phyloP scores from a whole-genome alignment of 2,888 invertebrate genomes.

The Frankliniella fusca region DNA sequence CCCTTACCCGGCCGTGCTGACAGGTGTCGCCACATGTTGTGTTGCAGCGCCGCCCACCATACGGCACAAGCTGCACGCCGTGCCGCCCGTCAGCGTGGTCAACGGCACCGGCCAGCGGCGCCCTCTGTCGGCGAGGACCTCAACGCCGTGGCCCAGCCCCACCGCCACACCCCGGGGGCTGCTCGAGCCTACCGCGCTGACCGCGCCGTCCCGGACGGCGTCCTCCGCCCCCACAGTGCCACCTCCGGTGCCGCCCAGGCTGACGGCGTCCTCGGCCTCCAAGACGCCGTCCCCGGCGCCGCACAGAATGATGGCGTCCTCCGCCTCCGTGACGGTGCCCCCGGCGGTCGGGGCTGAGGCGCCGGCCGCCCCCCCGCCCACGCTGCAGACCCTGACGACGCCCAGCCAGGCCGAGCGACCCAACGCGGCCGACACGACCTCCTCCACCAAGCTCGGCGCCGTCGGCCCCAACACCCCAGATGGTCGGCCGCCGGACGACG shows the following conservation, averaged over 20 bases:
- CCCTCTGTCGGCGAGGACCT: neutral
- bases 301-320: too few species aligned
- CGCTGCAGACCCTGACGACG: neutral
- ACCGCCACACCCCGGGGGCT: neutral
- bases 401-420: neutral
- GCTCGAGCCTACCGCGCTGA: too few species aligned
- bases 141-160: neutral
- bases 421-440: neutral
- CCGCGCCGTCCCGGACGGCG: too few species aligned
- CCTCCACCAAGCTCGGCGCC: neutral
- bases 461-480: neutral
- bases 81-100: neutral
- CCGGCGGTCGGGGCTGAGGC: neutral
- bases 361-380: neutral
- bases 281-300: neutral
- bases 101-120: neutral
- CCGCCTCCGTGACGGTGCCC: too few species aligned
- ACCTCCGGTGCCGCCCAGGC: neutral
- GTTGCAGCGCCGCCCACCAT: neutral
- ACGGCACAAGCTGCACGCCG: neutral
- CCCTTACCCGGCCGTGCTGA: too few species aligned
- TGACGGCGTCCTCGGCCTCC: neutral
- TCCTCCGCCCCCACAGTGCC: neutral
- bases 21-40: neutral
- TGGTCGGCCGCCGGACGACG: neutral